Percentiles rank a stretch among this genome's conserved stretches.
Evolutionary conservation across 2,113 vertebrate genomes (phyloP).

Genomic region (Platichthys flesus): DNA sequence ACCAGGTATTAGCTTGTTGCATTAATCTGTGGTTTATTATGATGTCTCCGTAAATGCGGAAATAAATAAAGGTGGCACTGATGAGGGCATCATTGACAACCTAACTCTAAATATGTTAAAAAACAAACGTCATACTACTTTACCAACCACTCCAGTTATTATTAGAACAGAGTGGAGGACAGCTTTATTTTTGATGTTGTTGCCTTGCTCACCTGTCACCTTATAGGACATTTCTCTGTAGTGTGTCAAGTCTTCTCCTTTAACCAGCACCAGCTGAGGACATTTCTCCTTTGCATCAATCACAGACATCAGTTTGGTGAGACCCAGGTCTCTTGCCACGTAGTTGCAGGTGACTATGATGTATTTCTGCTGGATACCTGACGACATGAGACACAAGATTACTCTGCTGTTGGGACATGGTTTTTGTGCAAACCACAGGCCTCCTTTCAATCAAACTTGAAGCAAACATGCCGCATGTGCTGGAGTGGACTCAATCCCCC

Average conservation of each 20-base stretch:
- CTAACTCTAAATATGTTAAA: no score
- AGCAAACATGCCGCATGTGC: no score
- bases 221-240: constrained; percentile 92
- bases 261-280: constrained; percentile 88
- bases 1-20: no score
- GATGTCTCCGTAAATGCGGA: neutral
- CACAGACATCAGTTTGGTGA: constrained; percentile 88
- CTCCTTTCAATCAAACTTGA: no score
- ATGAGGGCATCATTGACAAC: neutral
- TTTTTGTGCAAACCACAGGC: no score
- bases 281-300: constrained; percentile 88
- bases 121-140: no score
- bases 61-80: neutral
- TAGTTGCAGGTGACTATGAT: constrained; percentile 93
- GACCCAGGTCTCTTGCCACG: constrained; percentile 86
- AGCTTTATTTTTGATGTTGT: neutral
- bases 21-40: neutral
- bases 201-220: constrained; percentile 85
- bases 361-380: constrained; percentile 91
- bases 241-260: constrained; percentile 91
- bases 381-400: constrained; percentile 1
- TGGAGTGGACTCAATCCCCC: no score
- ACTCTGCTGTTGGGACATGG: neutral
- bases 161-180: neutral
- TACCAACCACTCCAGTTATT: no score